Evolutionary conservation across 1,140 invertebrate species (phyloP), one percentile per base, ranked within the genome.

Genomic region (Drosophila nasuta): DNA sequence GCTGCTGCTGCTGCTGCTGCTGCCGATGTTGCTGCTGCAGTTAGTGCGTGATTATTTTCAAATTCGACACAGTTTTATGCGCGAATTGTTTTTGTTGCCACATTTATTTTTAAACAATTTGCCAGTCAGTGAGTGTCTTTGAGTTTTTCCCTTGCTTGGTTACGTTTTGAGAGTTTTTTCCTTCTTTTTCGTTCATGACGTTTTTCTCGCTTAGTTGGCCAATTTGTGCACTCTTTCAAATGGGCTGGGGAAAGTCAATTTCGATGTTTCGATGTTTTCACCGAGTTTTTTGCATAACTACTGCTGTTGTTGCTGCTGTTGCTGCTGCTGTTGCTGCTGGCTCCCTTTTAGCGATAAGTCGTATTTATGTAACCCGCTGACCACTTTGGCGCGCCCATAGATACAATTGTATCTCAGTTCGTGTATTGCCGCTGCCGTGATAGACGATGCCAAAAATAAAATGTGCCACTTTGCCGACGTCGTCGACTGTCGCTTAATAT

Each of bases 21-120:
- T 46, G 45, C 5, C 20, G 20, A 25, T 25, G 20, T 25, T 43
- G 68, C 15, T 64, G 54, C 52, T 67, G 83, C 74, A 88, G 85
- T 88, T 83, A 83, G 83, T 88, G 85, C 54, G 85, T 89, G 85
- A 89, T 89, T 89, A 89, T 89, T 89, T 89, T 89, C 85, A 89
- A 89, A 89, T 89, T 89, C 85, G 85, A 89, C 85, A 89, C 85
- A 89, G 81, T 89, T 89, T 89, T 88, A 73, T 79, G 75, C 62
- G 69, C 68, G 81, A 85, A 89, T 89, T 89, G 85, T 85, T 81
- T 78, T 89, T 88, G 77, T 81, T 88, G 63, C 59, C 46, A 68
- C 77, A 62, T 79, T 89, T 89, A 81, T 89, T 89, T 89, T 85
- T 85, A 85, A 78, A 64, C 78, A 70, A 77, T 82, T 82, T 65